Conservation (phyloP, 2,113 vertebrate species). For the Raja brachyura region DNA sequence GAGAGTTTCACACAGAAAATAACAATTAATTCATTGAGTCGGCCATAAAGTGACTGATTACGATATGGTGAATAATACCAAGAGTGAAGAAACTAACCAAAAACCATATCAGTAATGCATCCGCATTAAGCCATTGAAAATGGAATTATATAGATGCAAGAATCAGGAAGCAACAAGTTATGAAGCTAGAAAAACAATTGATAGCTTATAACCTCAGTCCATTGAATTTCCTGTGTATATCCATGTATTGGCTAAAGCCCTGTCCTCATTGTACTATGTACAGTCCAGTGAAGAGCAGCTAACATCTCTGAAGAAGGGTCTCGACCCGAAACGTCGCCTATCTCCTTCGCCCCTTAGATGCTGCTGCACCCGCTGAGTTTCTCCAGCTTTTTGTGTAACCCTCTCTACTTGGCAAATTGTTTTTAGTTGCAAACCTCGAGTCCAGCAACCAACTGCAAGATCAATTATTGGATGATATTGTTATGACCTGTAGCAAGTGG, state of each 20-base stretch:
- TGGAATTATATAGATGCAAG: neutral
- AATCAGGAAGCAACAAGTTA: neutral
- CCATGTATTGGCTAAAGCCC: too few relatives aligned
- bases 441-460: neutral
- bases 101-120: neutral
- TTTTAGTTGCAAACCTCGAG: neutral
- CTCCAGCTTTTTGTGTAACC: too few relatives aligned
- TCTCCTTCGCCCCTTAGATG: too few relatives aligned
- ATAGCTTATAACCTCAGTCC: neutral
- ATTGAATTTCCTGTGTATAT: neutral
- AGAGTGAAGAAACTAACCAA: neutral
- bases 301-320: too few relatives aligned
- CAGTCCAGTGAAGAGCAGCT: neutral
- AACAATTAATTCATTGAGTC: neutral
- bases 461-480: neutral
- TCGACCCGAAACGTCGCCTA: too few relatives aligned
- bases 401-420: neutral
- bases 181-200: neutral
- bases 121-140: neutral
- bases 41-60: neutral
- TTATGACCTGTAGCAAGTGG: neutral
- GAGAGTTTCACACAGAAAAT: too few relatives aligned
- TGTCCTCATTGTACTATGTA: too few relatives aligned
- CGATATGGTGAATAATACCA: neutral
- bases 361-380: too few relatives aligned